Percentiles rank a stretch among this genome's conserved stretches.
Conservation (phyloP, 92 coral and sea anemone species). For the Palythoa grandiflora region DNA sequence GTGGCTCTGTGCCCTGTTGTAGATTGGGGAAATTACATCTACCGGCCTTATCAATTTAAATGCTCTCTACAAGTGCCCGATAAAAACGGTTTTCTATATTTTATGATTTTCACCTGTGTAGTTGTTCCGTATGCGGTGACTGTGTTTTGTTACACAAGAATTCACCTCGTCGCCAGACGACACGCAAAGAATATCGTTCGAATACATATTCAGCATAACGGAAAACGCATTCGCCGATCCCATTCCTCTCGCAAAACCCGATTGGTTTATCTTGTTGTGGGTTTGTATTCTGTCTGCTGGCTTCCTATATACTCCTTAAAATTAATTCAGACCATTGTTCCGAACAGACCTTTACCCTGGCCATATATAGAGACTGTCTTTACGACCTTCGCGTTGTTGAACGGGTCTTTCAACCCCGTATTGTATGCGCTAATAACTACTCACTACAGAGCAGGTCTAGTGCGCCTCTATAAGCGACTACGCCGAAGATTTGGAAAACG, state of each 20-base stretch:
- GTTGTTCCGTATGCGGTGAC: slow-evolving; percentile 76
- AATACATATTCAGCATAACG: slow-evolving; percentile 87
- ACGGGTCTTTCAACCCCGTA: slow-evolving; percentile 88
- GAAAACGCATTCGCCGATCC: slow-evolving; percentile 73
- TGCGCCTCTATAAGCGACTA: slow-evolving; percentile 73
- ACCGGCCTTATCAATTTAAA: slow-evolving; percentile 70
- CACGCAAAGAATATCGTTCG: slow-evolving; percentile 91
- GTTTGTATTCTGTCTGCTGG: slow-evolving; percentile 88
- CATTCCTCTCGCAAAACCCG: slow-evolving; percentile 82
- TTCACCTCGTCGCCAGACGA: slow-evolving; percentile 93
- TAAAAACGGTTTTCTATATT: slow-evolving; percentile 75
- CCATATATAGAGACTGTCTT: slow-evolving; percentile 59
- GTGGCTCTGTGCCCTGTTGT: slow-evolving; percentile 77
- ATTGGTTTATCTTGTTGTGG: slow-evolving; percentile 87
- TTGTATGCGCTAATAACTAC: slow-evolving; percentile 94
- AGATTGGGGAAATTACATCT: slow-evolving; percentile 86
- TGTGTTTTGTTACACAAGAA: slow-evolving; percentile 91
- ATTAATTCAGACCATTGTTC: slow-evolving; percentile 64
- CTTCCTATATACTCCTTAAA: slow-evolving; percentile 80
- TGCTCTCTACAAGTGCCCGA: slow-evolving; percentile 78
- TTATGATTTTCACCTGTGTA: slow-evolving; percentile 65
- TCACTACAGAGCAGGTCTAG: slow-evolving; percentile 84
- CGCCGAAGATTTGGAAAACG: slow-evolving; percentile 66
- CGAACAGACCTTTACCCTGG: slow-evolving; percentile 61
- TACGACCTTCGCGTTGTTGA: slow-evolving; percentile 74